Evolutionary conservation across 2,113 vertebrate genomes (phyloP), one percentile per base, ranked within the genome.

Genomic region (Hoplias malabaricus): DNA sequence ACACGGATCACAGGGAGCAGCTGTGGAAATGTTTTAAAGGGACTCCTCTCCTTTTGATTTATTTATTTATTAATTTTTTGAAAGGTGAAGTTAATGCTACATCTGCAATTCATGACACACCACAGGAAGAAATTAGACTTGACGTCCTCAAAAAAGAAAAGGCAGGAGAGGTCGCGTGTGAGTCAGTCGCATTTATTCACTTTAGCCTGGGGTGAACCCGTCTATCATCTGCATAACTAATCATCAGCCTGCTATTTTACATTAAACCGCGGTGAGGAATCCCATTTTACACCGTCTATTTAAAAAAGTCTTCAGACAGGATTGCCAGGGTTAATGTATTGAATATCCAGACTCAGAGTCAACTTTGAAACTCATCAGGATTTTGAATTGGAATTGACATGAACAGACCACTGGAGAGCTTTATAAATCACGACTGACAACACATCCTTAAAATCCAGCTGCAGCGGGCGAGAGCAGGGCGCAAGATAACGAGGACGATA

Each of bases 181-280:
- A 87, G 83, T 87, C 84, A 78, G 75, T 82, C 83, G 80, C 81
- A 86, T 89, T 77, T 69, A 62, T 85, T 87, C 84, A n/a, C 78
- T 82, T 85, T 88, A 76, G 74, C 80, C 61, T 38, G 77, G 80
- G 83, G 84, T 83, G 84, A 82, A 84, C 9, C 80, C 78, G 27
- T 85, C 81, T 82, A 76, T 89, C 80, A 87, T 88, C 81, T 84
- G 82, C 27, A 83, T 89, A 80, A 69, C 86, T 87, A 83, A 88
- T 91, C 85, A 85, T 82, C 79, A 19, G 79, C 73, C 75, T 50
- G 69, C 79, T 83, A 21, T 82, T 86, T 86, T 68, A 69, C 78
- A 70, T 81, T 81, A 79, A 78, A 78, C 42, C n/a, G 43, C 56
- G 33, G 21, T 34, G 11, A 65, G 67, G 33, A 56, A 67, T 57